These are phyloP conservation scores for Zaprionus camerounensis DNA, from an alignment of 1,140 invertebrate species.

Conservation along the genomic window DNA sequence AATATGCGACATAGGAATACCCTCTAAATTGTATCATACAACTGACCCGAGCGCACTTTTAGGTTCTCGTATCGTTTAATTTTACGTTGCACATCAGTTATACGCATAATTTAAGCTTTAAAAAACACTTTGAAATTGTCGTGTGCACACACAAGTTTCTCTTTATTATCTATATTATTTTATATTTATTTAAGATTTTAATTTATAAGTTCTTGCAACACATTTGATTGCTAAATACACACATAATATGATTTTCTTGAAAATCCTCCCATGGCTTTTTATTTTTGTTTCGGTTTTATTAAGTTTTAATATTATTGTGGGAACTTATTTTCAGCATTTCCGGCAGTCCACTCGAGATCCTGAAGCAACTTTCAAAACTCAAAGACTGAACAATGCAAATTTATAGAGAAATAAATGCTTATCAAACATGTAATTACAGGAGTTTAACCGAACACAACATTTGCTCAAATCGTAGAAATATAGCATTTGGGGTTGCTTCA, in stretches of 20 bases:
- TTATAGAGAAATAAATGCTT: conserved; percentile 33
- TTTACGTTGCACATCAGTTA: conserved; percentile 26
- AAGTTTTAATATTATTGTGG: no score
- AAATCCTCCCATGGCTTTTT: conserved; percentile 24
- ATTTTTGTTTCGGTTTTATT: not conserved
- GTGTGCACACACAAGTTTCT: conserved; percentile 26
- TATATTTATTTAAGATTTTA: conserved; percentile 41
- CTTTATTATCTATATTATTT: conserved; percentile 7
- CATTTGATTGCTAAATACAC: conserved; percentile 42
- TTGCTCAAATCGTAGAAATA: conserved; percentile 64
- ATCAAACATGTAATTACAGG: conserved; percentile 28
- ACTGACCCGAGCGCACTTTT: conserved; percentile 48
- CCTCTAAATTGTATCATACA: conserved; percentile 71
- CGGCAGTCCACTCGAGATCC: conserved; percentile 1
- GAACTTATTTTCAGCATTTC: not conserved
- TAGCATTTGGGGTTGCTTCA: conserved; percentile 30
- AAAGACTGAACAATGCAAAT: conserved; percentile 55
- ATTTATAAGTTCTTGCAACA: conserved; percentile 26
- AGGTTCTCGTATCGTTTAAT: conserved; percentile 17
- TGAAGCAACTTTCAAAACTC: conserved; percentile 32
- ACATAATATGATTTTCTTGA: conserved; percentile 30
- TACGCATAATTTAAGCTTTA: conserved; percentile 48
- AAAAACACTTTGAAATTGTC: conserved; percentile 29
- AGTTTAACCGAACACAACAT: conserved; percentile 37
- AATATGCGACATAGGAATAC: conserved; percentile 16